Evolutionary conservation across 2,888 invertebrate species (phyloP).

Genomic region (Tetanocera ferruginea): DNA sequence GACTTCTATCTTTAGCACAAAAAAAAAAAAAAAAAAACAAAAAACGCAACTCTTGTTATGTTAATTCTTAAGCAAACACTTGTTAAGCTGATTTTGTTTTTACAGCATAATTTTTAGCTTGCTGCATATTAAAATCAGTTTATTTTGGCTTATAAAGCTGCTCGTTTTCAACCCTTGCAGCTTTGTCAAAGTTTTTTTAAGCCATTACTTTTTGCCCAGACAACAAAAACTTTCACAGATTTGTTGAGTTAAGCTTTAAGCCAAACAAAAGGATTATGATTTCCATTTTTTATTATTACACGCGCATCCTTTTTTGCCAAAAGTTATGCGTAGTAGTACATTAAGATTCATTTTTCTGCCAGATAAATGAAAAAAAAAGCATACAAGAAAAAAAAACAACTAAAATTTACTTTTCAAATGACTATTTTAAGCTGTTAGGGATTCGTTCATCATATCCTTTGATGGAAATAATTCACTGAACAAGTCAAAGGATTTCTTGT

Average conservation of each 20-base stretch:
- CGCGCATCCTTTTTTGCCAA: neutral
- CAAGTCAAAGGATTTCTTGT: neutral
- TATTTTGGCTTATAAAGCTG: too few relatives aligned
- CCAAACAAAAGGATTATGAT: constrained; percentile 29
- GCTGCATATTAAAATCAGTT: too few relatives aligned
- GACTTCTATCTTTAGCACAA: too few relatives aligned
- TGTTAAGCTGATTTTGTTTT: too few relatives aligned
- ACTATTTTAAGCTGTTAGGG: constrained; percentile 10
- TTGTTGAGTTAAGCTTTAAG: neutral
- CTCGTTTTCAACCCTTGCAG: too few relatives aligned
- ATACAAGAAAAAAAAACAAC: neutral
- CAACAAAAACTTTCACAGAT: too few relatives aligned
- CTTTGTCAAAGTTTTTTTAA: too few relatives aligned
- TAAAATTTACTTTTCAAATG: constrained; percentile 31
- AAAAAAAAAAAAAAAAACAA: too few relatives aligned
- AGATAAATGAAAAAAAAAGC: neutral
- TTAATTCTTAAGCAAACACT: too few relatives aligned
- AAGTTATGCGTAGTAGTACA: neutral
- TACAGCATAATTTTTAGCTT: too few relatives aligned
- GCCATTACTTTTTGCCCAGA: too few relatives aligned
- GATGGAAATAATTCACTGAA: neutral
- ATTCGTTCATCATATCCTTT: neutral
- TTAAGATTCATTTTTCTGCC: neutral
- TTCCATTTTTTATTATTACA: constrained; percentile 13
- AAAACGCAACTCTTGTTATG: too few relatives aligned